phyloP scores from a whole-genome alignment of 2,113 vertebrate species.

The Tachuris rubrigastra region DNA sequence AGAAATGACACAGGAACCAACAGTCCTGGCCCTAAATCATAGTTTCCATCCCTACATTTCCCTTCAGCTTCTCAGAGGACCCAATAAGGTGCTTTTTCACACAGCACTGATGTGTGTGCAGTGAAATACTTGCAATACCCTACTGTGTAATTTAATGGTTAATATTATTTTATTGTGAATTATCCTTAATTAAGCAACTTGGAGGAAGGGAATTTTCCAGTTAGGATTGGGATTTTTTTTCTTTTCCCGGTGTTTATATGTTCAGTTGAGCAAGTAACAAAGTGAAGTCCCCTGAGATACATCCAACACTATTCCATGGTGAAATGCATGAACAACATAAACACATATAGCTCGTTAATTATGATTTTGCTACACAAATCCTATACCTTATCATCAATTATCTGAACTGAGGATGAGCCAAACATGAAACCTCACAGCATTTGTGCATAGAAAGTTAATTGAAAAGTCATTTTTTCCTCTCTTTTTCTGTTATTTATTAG shows the following conservation, averaged over 20 bases:
- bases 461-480: not conserved
- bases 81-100: not conserved
- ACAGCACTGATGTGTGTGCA: too few relatives aligned
- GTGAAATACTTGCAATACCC: not conserved
- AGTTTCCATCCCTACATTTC: not conserved
- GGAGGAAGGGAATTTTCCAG: not conserved
- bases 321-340: not conserved
- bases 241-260: not conserved
- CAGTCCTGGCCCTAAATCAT: not conserved
- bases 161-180: accelerated
- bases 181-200: not conserved
- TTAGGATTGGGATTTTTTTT: not conserved
- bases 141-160: not conserved
- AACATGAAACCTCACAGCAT: not conserved
- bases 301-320: accelerated
- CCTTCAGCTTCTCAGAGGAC: not conserved
- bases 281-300: not conserved
- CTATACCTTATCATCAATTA: not conserved
- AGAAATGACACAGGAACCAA: accelerated
- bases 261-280: not conserved
- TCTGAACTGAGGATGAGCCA: not conserved
- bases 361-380: accelerated
- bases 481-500: not conserved
- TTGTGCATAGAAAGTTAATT: not conserved
- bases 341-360: not conserved